A percentile compares a stretch with the other conserved stretches of the same genome.
phyloP scores from a whole-genome alignment of 2,888 invertebrate genomes.

The Lobophora halterata region DNA sequence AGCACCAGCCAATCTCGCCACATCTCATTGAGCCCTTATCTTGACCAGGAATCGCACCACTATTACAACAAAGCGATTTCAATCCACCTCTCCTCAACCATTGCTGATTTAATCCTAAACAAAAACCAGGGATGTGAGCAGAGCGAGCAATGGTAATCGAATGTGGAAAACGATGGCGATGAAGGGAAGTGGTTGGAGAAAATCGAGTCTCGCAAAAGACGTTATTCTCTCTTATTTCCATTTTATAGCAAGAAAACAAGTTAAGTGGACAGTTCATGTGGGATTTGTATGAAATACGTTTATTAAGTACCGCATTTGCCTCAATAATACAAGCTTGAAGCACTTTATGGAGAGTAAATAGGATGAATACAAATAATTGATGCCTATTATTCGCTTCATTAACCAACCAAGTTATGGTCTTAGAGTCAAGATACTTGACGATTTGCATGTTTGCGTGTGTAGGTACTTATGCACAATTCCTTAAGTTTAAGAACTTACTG shows the following conservation, averaged over 20 bases:
- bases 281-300: conserved; percentile 23
- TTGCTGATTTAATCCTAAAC: conserved; percentile 4
- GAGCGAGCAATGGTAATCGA: conserved; percentile 7
- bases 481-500: no score
- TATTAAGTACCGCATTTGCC: conserved; percentile 17
- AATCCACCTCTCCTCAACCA: background rate
- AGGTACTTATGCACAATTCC: no score
- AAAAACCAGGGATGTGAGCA: background rate
- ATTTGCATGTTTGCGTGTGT: no score
- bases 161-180: background rate
- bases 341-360: conserved; percentile 1
- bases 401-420: no score
- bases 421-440: no score
- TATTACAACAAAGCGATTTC: background rate
- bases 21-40: conserved; percentile 33
- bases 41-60: conserved; percentile 26
- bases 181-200: conserved; percentile 18
- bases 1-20: conserved; percentile 30
- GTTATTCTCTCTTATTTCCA: conserved; percentile 30
- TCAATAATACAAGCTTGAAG: conserved; percentile 9
- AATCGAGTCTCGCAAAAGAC: conserved; percentile 25
- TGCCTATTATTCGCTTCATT: no score
- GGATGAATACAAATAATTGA: no score
- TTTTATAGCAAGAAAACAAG: conserved; percentile 33
- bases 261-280: conserved; percentile 29